Evolutionary conservation across 2,888 invertebrate genomes (phyloP).

Genomic region (Gymnoscelis rufifasciata): DNA sequence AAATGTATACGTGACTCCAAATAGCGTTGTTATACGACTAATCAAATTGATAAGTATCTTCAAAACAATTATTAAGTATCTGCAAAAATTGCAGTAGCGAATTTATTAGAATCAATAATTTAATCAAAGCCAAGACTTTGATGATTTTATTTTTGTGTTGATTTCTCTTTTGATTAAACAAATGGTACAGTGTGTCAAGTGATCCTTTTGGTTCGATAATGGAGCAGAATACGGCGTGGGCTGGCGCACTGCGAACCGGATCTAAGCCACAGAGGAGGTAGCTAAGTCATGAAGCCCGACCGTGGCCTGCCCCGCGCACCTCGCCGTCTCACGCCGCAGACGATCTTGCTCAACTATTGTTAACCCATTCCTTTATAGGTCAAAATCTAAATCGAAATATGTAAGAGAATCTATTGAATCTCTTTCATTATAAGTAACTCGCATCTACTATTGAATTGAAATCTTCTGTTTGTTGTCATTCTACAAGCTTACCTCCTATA

Average conservation of each 20-base stretch:
- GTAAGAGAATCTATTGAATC: no score
- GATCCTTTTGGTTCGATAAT: constrained; percentile 69
- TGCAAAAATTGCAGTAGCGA: no score
- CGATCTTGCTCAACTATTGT: constrained; percentile 28
- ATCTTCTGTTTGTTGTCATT: no score
- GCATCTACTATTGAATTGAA: no score
- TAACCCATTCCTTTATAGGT: no score
- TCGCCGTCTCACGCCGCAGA: constrained; percentile 25
- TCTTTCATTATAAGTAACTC: no score
- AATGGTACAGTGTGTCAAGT: constrained; percentile 47
- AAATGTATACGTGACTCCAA: not conserved
- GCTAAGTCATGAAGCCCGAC: constrained; percentile 61
- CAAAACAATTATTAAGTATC: not conserved
- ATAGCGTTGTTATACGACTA: not conserved
- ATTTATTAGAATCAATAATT: no score
- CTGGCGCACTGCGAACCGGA: constrained; percentile 61
- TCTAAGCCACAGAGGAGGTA: constrained; percentile 47
- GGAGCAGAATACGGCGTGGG: constrained; percentile 68
- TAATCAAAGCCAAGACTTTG: not conserved
- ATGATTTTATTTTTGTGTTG: not conserved
- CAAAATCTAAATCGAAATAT: no score
- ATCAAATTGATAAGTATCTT: not conserved
- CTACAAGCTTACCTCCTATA: no score
- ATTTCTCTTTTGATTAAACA: constrained; percentile 25
- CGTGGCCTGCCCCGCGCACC: constrained; percentile 34